Evolutionary conservation across 2,797 vertebrate species (phyloP).

Genomic region (Gambelia wislizenii): DNA sequence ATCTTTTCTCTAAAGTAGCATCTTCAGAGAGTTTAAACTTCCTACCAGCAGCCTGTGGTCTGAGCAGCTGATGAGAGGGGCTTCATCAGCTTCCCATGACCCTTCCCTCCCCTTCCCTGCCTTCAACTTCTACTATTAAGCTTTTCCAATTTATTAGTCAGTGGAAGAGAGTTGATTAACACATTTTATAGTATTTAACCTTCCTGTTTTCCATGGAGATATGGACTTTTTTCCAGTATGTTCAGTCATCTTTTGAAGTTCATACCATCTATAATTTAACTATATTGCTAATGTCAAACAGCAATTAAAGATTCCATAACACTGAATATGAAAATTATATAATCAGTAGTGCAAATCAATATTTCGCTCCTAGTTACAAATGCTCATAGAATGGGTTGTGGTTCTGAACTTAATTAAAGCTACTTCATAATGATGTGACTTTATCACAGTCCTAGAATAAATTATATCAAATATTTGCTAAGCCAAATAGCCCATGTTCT

Average conservation of each 20-base stretch:
- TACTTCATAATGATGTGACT: constrained; percentile 61
- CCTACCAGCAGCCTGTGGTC: too few species aligned
- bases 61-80: too few species aligned
- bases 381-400: constrained; percentile 54
- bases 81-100: neutral
- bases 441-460: constrained; percentile 63
- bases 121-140: neutral
- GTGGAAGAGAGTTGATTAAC: neutral
- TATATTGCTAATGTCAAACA: constrained; percentile 46
- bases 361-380: constrained; percentile 72
- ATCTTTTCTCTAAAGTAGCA: neutral
- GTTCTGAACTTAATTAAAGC: constrained; percentile 66
- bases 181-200: neutral
- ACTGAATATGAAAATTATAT: constrained; percentile 74
- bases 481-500: constrained; percentile 53
- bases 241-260: constrained; percentile 56
- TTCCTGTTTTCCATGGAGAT: neutral
- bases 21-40: neutral
- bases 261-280: constrained; percentile 60
- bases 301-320: constrained; percentile 56
- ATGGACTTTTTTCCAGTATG: constrained; percentile 14
- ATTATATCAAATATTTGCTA: constrained; percentile 56
- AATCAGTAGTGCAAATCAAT: constrained; percentile 73
- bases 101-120: neutral
- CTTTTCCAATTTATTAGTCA: neutral